A percentile compares a stretch with the other conserved stretches of the same genome.
phyloP scores from a whole-genome alignment of 2,888 invertebrate species.

The Charanyca ferruginea region DNA sequence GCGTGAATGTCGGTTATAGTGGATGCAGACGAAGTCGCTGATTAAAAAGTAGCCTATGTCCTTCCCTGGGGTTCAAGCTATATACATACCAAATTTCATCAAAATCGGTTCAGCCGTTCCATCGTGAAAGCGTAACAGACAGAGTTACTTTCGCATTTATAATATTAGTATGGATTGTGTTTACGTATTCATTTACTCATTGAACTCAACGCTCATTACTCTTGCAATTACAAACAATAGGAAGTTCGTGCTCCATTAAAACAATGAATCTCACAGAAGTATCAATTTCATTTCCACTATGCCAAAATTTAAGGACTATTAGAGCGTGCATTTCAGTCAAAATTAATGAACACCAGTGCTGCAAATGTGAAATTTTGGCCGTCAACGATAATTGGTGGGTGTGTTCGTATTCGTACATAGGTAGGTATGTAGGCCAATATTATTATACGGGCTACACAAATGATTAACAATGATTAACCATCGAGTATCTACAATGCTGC shows the following conservation, averaged over 20 bases:
- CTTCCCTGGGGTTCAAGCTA: too few species aligned
- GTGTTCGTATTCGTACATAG: constrained; percentile 31
- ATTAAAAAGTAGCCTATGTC: too few species aligned
- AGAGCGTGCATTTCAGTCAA: constrained; percentile 37
- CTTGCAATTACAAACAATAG: constrained; percentile 34
- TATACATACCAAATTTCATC: too few species aligned
- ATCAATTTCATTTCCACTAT: constrained; percentile 42
- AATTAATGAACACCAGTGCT: constrained; percentile 40
- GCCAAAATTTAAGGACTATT: constrained; percentile 41
- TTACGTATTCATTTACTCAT: constrained; percentile 36
- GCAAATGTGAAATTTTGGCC: constrained; percentile 44
- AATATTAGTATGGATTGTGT: too few species aligned
- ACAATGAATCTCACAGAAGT: constrained; percentile 42
- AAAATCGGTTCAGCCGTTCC: too few species aligned
- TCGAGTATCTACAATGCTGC: constrained; percentile 66
- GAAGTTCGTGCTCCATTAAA: constrained; percentile 36
- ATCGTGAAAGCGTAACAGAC: too few species aligned
- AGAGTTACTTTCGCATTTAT: too few species aligned
- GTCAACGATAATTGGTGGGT: constrained; percentile 45
- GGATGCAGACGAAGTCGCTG: too few species aligned
- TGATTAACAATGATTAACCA: constrained; percentile 72
- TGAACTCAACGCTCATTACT: constrained; percentile 37
- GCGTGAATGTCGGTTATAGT: too few species aligned
- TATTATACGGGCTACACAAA: constrained; percentile 62
- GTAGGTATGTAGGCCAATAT: constrained; percentile 52